Evolutionary conservation across 2,113 vertebrate genomes (phyloP).

Genomic region (Gasterosteus nipponicus): DNA sequence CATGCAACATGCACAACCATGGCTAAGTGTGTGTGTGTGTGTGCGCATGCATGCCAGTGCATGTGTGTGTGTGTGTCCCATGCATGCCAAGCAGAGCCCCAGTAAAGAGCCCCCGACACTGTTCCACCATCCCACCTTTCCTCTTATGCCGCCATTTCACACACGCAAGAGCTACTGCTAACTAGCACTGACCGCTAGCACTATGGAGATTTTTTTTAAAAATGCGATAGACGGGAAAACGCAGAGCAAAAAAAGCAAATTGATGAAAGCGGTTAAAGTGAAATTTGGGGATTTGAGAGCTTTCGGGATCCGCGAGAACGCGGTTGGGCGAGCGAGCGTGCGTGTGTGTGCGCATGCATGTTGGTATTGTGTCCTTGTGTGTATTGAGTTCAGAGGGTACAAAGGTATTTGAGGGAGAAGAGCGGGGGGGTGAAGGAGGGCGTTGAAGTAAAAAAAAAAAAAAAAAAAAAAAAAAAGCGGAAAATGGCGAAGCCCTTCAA

Average conservation of each 20-base stretch:
- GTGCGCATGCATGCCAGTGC: neutral
- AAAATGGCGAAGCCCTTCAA: slow-evolving; percentile 67
- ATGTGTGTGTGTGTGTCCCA: slow-evolving; percentile 15
- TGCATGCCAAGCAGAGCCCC: slow-evolving; percentile 6
- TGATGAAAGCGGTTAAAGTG: slow-evolving; percentile 20
- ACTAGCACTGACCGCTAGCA: slow-evolving; percentile 26
- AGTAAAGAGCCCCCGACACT: slow-evolving; percentile 65
- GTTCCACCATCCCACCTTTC: slow-evolving; percentile 70
- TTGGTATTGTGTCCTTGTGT: slow-evolving; percentile 43
- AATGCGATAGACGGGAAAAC: neutral
- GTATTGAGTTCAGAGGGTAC: slow-evolving; percentile 60
- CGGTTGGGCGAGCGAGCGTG: slow-evolving; percentile 3
- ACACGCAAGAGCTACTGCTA: slow-evolving; percentile 54
- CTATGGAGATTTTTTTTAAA: neutral
- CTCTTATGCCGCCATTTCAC: slow-evolving; percentile 75
- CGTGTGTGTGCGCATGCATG: neutral
- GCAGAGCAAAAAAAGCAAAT: neutral
- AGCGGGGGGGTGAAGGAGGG: slow-evolving; percentile 47
- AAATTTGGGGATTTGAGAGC: neutral
- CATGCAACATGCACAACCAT: slow-evolving; percentile 53
- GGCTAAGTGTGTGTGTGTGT: slow-evolving; percentile 37
- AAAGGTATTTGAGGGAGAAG: slow-evolving; percentile 60
- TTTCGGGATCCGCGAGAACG: slow-evolving; percentile 7
- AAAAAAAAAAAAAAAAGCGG: slow-evolving; percentile 48
- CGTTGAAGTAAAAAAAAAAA: slow-evolving; percentile 46